Conservation (phyloP, 2,797 vertebrate species). For the Psittacula derbiana region DNA sequence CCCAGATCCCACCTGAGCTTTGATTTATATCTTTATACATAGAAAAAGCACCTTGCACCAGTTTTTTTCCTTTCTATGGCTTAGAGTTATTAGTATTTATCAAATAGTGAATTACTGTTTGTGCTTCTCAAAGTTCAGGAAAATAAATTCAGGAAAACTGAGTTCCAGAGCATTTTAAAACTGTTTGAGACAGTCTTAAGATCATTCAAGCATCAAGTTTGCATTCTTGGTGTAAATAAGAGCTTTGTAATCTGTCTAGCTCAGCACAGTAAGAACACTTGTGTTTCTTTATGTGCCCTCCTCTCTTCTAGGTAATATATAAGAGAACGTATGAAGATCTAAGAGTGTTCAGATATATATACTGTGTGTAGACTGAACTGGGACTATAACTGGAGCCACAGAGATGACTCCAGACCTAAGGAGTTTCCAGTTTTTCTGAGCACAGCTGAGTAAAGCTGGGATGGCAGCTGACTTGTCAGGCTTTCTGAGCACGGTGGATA, state of each 20-base stretch:
- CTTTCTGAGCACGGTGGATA: background rate
- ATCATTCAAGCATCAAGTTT: background rate
- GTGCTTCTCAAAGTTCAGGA: background rate
- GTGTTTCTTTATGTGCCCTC: background rate
- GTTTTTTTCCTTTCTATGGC: accelerated
- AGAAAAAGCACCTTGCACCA: background rate
- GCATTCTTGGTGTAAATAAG: background rate
- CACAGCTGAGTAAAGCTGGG: background rate
- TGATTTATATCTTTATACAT: background rate
- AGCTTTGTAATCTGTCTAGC: background rate
- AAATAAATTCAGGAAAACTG: background rate
- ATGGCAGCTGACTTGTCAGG: background rate
- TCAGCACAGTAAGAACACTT: background rate
- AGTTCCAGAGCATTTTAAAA: background rate
- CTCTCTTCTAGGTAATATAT: background rate
- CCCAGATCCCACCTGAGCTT: background rate
- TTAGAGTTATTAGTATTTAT: background rate
- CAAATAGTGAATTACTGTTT: background rate
- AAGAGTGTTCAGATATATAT: background rate
- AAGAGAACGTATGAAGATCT: background rate
- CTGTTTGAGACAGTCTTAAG: background rate
- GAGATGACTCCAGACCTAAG: background rate
- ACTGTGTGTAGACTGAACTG: background rate
- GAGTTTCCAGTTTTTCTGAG: background rate
- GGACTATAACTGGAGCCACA: background rate